A percentile compares a stretch with the other conserved stretches of the same genome.
Conservation (phyloP, 2,113 vertebrate genomes). For the Uropsilus gracilis region DNA sequence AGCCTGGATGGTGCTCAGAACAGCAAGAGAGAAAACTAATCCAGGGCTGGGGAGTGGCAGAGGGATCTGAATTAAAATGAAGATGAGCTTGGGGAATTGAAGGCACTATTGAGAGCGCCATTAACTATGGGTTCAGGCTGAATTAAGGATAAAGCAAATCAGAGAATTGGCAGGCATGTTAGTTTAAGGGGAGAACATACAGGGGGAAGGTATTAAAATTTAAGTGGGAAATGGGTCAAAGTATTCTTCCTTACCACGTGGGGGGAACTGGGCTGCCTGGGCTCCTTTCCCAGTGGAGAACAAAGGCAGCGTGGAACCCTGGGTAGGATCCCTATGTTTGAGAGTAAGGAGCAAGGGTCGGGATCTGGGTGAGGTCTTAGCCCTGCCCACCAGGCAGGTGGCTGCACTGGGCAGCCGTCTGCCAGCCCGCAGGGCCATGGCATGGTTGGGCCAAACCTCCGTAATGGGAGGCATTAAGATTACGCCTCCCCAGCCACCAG, state of each 20-base stretch:
- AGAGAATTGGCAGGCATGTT: not conserved
- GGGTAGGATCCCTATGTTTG: too few relatives aligned
- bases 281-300: too few relatives aligned
- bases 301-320: too few relatives aligned
- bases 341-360: too few relatives aligned
- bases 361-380: too few relatives aligned
- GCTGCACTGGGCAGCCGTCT: too few relatives aligned
- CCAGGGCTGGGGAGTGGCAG: not conserved
- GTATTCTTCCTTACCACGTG: not conserved
- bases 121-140: not conserved
- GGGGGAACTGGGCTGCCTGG: too few relatives aligned
- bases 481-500: too few relatives aligned
- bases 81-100: constrained; percentile 13
- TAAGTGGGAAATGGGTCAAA: not conserved
- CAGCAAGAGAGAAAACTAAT: constrained; percentile 4
- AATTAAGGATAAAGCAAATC: constrained; percentile 34
- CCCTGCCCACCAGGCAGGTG: too few relatives aligned
- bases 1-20: not conserved
- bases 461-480: too few relatives aligned
- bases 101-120: not conserved
- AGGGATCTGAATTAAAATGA: constrained; percentile 37
- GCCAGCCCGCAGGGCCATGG: too few relatives aligned
- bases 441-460: too few relatives aligned
- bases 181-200: constrained; percentile 31
- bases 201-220: not conserved